Conservation (phyloP, 1,140 invertebrate species). For the Yoshiicerus persimilis region DNA sequence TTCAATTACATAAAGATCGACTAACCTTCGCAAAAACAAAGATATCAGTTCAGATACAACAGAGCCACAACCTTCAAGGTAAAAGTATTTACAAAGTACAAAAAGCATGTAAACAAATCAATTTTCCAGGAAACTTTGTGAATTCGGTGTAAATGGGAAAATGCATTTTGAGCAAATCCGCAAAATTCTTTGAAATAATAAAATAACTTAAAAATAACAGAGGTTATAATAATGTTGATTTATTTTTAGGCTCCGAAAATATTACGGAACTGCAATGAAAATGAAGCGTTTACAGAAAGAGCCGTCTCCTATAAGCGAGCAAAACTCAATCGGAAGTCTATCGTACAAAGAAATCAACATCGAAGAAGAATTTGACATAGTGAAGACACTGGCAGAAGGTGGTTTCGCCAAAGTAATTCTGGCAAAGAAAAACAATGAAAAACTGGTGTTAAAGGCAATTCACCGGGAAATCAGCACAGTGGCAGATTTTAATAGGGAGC, state of each 20-base stretch:
- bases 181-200: no score
- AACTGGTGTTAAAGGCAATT: constrained; percentile 65
- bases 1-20: background rate
- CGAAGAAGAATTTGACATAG: constrained; percentile 64
- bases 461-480: constrained; percentile 65
- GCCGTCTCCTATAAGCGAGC: background rate
- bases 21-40: background rate
- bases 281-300: background rate
- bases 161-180: no score
- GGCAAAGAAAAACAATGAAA: constrained; percentile 53
- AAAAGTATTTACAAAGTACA: background rate
- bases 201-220: background rate
- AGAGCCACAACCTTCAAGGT: background rate
- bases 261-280: background rate
- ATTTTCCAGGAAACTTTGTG: background rate
- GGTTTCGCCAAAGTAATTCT: constrained; percentile 67
- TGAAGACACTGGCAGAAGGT: constrained; percentile 67
- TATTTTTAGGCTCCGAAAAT: background rate
- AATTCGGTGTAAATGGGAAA: no score
- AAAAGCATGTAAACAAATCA: background rate
- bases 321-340: background rate
- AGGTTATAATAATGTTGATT: background rate
- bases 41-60: background rate
- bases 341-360: constrained; percentile 12
- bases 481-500: constrained; percentile 67